Evolutionary conservation across 2,888 invertebrate genomes (phyloP).

Genomic region (Orthosia incerta): DNA sequence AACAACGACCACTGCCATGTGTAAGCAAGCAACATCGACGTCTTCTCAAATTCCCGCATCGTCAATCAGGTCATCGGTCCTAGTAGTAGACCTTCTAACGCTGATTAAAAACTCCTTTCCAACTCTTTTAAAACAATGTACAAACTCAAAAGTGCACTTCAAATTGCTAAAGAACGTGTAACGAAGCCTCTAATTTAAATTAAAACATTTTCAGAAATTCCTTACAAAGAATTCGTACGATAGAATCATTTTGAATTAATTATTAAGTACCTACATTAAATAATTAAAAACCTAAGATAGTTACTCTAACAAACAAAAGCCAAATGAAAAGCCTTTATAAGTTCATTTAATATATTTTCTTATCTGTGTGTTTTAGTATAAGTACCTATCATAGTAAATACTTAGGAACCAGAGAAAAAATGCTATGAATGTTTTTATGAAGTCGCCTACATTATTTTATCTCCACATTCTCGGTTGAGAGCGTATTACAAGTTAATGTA

Average conservation of each 20-base stretch:
- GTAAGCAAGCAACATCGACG: too few species aligned
- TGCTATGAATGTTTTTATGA: conserved; percentile 19
- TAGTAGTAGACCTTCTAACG: too few species aligned
- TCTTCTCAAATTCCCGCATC: too few species aligned
- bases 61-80: too few species aligned
- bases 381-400: not conserved
- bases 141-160: conserved; percentile 1
- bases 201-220: conserved; percentile 4
- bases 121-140: not conserved
- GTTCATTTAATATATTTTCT: not conserved
- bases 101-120: too few species aligned
- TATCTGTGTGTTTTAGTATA: not conserved
- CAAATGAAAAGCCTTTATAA: not conserved
- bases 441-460: not conserved
- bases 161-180: not conserved
- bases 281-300: not conserved
- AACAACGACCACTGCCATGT: too few species aligned
- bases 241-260: not conserved
- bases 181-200: conserved; percentile 3
- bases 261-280: not conserved
- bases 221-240: not conserved
- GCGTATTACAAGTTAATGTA: conserved; percentile 9
- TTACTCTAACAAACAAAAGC: not conserved
- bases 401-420: conserved; percentile 7
- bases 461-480: not conserved